phyloP scores from a whole-genome alignment of 2,797 vertebrate species.

The Nyctalus aviator region DNA sequence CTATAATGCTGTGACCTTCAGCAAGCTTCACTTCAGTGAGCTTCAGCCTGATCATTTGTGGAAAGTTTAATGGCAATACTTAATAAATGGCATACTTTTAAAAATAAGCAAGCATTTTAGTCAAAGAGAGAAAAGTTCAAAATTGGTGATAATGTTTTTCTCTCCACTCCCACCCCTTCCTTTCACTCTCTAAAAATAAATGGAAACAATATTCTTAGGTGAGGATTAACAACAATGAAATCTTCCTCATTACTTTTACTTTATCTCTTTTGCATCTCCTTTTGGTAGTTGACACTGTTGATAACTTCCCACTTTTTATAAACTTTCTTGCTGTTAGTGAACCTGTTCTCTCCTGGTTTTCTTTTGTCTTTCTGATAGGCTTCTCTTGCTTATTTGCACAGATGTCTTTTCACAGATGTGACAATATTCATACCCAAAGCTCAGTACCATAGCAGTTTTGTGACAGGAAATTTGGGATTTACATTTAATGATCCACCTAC shows the following conservation, averaged over 20 bases:
- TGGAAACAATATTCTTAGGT: too few relatives aligned
- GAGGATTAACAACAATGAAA: not conserved
- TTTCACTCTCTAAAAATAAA: too few relatives aligned
- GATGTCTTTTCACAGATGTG: not conserved
- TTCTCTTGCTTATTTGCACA: not conserved
- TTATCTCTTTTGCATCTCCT: not conserved
- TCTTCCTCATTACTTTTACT: not conserved
- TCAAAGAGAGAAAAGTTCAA: constrained; percentile 18
- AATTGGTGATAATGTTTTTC: not conserved
- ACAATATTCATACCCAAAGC: not conserved
- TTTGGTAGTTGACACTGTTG: not conserved
- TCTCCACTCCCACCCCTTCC: too few relatives aligned
- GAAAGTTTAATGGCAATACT: not conserved
- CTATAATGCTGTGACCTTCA: not conserved
- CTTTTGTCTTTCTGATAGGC: not conserved
- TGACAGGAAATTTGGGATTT: not conserved
- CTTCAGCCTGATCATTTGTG: not conserved
- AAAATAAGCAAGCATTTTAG: constrained; percentile 35
- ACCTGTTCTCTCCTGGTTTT: not conserved
- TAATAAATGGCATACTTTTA: constrained; percentile 10
- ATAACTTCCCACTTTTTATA: not conserved
- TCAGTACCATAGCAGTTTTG: not conserved
- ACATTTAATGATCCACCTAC: constrained; percentile 3
- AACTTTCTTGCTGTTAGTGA: not conserved
- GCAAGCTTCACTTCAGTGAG: not conserved